Conservation (phyloP, 1,140 invertebrate genomes). For the Eumeta japonica region DNA sequence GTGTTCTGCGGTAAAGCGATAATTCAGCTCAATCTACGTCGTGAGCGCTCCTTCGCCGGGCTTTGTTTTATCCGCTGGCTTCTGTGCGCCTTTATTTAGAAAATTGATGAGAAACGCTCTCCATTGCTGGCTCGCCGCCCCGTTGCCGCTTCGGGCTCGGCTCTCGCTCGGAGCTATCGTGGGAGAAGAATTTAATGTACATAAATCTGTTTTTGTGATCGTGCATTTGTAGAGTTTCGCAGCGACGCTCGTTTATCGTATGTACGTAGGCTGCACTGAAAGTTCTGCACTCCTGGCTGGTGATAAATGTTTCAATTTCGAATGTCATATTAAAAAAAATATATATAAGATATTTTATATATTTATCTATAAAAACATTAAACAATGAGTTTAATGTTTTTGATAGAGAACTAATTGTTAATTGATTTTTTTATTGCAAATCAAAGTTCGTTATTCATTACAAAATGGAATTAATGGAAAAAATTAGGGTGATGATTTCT, state of each 20-base stretch:
- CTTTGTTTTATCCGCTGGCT: constrained; percentile 55
- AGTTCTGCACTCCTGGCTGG: too few species aligned
- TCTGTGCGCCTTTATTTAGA: constrained; percentile 57
- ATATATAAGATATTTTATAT: too few species aligned
- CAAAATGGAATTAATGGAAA: too few species aligned
- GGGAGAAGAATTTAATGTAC: constrained; percentile 50
- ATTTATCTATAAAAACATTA: too few species aligned
- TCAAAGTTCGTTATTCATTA: too few species aligned
- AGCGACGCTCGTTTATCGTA: background rate
- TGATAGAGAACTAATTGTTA: too few species aligned
- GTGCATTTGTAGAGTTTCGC: constrained; percentile 13
- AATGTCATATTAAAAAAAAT: too few species aligned
- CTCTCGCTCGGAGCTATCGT: constrained; percentile 41
- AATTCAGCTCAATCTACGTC: constrained; percentile 57
- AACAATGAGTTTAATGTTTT: too few species aligned
- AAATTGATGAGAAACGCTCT: constrained; percentile 58
- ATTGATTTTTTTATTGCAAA: too few species aligned
- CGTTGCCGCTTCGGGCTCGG: constrained; percentile 31
- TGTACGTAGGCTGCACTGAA: too few species aligned
- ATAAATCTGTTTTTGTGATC: constrained; percentile 56
- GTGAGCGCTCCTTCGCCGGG: constrained; percentile 51
- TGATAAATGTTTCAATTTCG: too few species aligned
- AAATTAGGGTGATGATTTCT: too few species aligned
- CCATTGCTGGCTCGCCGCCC: constrained; percentile 49
- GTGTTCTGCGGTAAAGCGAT: constrained; percentile 57